Percentiles rank a stretch among this genome's conserved stretches.
Conservation (phyloP, 2,888 invertebrate genomes). For the Gnatocerus cornutus region DNA sequence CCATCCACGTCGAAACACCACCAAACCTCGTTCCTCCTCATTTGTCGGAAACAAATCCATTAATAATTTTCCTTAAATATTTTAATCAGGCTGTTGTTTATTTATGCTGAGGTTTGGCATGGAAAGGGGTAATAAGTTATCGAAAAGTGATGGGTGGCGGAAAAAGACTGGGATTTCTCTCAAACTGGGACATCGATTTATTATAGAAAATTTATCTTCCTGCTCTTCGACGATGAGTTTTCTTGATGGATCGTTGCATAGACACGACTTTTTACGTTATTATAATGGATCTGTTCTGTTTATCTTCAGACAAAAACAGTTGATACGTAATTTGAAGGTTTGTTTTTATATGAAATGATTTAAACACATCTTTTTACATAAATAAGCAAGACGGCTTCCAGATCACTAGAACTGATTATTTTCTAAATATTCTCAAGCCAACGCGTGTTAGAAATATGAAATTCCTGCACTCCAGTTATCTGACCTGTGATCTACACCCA, state of each 20-base stretch:
- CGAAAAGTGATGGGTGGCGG: conserved; percentile 31
- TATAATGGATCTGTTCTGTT: conserved; percentile 34
- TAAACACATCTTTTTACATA: conserved; percentile 50
- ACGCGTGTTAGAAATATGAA: conserved; percentile 37
- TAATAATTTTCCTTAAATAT: conserved; percentile 39
- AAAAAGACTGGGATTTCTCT: conserved; percentile 34
- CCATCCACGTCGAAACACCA: background rate
- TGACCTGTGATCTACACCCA: background rate
- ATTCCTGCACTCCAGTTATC: conserved; percentile 12
- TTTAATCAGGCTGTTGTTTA: conserved; percentile 40
- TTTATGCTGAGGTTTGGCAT: conserved; percentile 43
- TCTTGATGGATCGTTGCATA: conserved; percentile 31
- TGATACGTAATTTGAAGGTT: conserved; percentile 44
- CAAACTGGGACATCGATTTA: conserved; percentile 37
- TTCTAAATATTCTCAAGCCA: conserved; percentile 32
- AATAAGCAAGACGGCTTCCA: conserved; percentile 43
- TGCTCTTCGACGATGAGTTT: conserved; percentile 21
- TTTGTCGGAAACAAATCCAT: conserved; percentile 37
- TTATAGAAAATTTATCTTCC: conserved; percentile 29
- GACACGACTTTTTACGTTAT: conserved; percentile 30
- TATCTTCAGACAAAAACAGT: conserved; percentile 38
- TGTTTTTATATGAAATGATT: conserved; percentile 48
- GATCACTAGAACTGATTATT: conserved; percentile 27
- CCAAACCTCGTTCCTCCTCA: conserved; percentile 36
- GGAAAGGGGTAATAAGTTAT: conserved; percentile 41